Conservation (phyloP, 2,888 invertebrate genomes). For the Drosophila melanocephala region DNA sequence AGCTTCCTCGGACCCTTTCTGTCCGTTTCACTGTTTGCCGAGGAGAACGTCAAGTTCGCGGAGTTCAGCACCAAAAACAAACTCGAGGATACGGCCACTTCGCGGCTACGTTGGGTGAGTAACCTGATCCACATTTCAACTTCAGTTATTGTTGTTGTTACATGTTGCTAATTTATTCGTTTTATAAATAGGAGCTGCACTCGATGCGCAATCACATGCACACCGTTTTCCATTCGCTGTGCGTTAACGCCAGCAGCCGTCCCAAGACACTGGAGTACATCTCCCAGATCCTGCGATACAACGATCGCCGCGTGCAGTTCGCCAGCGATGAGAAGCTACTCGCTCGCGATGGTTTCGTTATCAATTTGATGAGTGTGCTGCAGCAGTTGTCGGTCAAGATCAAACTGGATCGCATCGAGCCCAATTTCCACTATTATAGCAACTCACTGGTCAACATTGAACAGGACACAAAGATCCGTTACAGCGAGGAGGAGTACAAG, state of each 20-base stretch:
- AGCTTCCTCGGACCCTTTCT: conserved; percentile 97
- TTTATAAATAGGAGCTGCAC: conserved; percentile 89
- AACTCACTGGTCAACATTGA: conserved; percentile 90
- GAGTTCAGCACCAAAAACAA: conserved; percentile 88
- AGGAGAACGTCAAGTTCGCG: conserved; percentile 96
- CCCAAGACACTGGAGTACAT: conserved; percentile 93
- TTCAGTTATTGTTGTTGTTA: background rate
- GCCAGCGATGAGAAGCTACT: conserved; percentile 94
- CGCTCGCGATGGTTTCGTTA: conserved; percentile 97
- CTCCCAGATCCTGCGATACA: conserved; percentile 90
- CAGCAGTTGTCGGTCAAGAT: conserved; percentile 96
- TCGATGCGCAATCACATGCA: conserved; percentile 91
- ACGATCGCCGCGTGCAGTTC: conserved; percentile 95
- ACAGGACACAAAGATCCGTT: conserved; percentile 93
- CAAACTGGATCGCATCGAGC: conserved; percentile 95
- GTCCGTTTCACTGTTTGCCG: conserved; percentile 95
- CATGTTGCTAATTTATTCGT: background rate
- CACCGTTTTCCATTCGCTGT: conserved; percentile 92
- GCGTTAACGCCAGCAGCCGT: conserved; percentile 93
- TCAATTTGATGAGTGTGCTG: conserved; percentile 95
- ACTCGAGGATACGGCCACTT: conserved; percentile 72
- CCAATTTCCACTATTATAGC: conserved; percentile 94
- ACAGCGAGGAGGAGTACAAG: conserved; percentile 92
- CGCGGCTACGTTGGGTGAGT: conserved; percentile 83
- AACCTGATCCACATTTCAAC: background rate